Evolutionary conservation across 2,888 invertebrate genomes (phyloP), one percentile per base, ranked within the genome.

Genomic region (Drosophila barbarae): DNA sequence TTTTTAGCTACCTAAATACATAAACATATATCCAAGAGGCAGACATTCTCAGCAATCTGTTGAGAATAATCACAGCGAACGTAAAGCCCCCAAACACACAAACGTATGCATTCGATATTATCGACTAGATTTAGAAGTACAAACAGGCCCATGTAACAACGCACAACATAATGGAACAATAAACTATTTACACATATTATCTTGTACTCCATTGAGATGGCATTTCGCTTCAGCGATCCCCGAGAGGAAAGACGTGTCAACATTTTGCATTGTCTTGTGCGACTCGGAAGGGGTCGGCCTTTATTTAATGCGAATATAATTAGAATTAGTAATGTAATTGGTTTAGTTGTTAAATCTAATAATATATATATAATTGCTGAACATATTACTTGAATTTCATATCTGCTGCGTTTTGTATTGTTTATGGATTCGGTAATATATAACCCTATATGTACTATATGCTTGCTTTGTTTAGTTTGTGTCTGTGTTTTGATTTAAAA

Each of bases 251-350:
- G n/a, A 51, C 34, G 13, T 23, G 23, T 23, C 13, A 21, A 36
- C 35, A 13, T 26, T 35, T 76, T 36, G 54, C 46, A 65, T 74
- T 74, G 59, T 52, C 69, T 69, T 69, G 21, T 58, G 66, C 71
- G 76, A 71, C 78, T 76, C 64, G 70, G 53, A 66, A 46, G 52
- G 72, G 65, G 68, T 68, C 82, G 71, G 51, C 57, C 46, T 71
- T 81, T 79, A 71, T 79, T 79, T 80, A 80, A 80, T 83, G 80
- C 79, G 80, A 72, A 74, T 82, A 71, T 72, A 83, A 72, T 71
- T 71, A 66, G 66, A 69, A 60, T 83, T 79, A 78, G 76, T 77
- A 77, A 63, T 60, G 67, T 79, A 77, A 77, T 73, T 77, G 72
- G 77, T 79, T 71, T 71, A 77, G 77, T 83, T 83, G 68, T 76